Conservation (phyloP, 2,113 vertebrate genomes). For the Calidris pygmaea region DNA sequence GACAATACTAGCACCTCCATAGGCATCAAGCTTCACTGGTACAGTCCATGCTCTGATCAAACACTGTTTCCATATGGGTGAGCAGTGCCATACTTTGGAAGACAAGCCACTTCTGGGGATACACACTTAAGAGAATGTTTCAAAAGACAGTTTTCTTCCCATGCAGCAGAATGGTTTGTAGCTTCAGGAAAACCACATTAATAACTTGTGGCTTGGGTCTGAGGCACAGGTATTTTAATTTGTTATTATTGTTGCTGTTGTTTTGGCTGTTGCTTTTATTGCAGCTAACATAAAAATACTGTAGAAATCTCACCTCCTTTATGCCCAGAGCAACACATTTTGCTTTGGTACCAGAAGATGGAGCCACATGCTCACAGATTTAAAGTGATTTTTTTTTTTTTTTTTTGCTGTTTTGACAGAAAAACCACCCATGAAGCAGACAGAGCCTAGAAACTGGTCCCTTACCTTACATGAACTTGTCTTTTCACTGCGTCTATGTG, state of each 20-base stretch:
- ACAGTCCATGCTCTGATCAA: not conserved
- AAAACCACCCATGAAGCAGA: not conserved
- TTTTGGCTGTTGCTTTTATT: not conserved
- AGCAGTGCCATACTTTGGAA: accelerated
- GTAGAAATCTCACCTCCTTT: not conserved
- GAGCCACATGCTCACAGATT: slow-evolving; percentile 35
- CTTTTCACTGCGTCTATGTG: not conserved
- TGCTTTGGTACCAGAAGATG: slow-evolving; percentile 47
- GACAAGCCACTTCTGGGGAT: not conserved
- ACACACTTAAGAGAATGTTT: not conserved
- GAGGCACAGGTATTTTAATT: not conserved
- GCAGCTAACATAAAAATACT: not conserved
- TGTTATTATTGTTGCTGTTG: not conserved
- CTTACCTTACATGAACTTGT: slow-evolving; percentile 47
- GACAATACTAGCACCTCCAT: not conserved
- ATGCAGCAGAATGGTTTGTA: not conserved
- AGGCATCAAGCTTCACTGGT: not conserved
- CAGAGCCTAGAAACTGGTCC: not conserved
- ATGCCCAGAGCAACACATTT: not conserved
- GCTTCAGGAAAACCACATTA: not conserved
- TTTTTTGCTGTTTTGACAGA: not conserved
- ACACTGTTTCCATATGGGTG: accelerated
- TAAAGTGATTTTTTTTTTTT: not conserved
- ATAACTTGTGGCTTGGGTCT: not conserved
- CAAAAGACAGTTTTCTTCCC: not conserved